Base-by-base conservation (phyloP, 2,888 invertebrate genomes). In the Andricus curvator region DNA sequence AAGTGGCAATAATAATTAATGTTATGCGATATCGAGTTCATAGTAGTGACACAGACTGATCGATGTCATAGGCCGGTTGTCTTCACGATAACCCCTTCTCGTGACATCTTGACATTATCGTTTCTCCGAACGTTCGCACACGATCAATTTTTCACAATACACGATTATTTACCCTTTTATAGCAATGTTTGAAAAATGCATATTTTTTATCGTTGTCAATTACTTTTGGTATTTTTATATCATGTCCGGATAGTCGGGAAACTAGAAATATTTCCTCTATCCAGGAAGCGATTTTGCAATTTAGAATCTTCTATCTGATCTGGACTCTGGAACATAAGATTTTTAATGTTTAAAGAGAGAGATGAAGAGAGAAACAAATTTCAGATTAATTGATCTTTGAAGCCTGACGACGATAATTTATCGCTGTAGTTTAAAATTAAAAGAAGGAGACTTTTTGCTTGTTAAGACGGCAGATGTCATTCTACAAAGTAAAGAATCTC, bases 1-100 rank as follows among this genome's bases (percentile, higher is more conserved):
- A 89, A 88, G 88, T 90, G 88, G 91, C 92, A 92, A 92, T 92
- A 92, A 92, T 92, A 92, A 92, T 92, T 92, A 92, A 92, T 92
- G 92, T 90, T 88, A 81, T 86, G 86, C 87, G 91, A 91, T 91
- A 90, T 83, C 81, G 86, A 81, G 88, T 90, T 88, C 87, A 88
- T 85, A 20, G 86, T 85, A 87, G 86, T 88, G 92, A 92, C 91
- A 89, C 87, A 90, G 92, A 92, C 90, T 90, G 92, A 91, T 92
- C 89, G 92, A 92, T 92, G 92, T 92, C 92, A 92, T 92, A 90
- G 91, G 90, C 89, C 91, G 90, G 88, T 89, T 87, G 88, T 90
- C 88, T 88, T 85, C 78, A 77, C 84, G 92, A 92, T 92, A 92
- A 92, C 92, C 92, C 83, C 89, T 88, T 85, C 86, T 87, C 89